A percentile compares a stretch with the other conserved stretches of the same genome.
Conservation (phyloP, 2,888 invertebrate species). For the Fragum sueziense region DNA sequence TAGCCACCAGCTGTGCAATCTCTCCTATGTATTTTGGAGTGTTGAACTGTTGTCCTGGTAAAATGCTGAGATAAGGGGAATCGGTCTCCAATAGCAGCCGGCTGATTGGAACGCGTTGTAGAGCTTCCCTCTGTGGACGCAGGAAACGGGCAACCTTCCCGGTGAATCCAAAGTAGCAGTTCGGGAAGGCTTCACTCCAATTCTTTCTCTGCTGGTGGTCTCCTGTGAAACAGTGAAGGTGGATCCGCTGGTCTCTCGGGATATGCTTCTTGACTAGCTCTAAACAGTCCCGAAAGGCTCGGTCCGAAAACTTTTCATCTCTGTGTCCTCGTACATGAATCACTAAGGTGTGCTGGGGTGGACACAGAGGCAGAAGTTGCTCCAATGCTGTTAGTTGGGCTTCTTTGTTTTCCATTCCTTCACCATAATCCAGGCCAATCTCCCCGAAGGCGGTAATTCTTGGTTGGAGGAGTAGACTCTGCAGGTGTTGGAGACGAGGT, state of each 20-base stretch:
- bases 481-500: not conserved
- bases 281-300: slow-evolving; percentile 3
- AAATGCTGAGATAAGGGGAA: slow-evolving; percentile 18
- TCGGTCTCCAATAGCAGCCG: slow-evolving; percentile 16
- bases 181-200: slow-evolving; percentile 27
- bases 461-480: not conserved
- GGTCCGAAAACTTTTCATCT: not conserved
- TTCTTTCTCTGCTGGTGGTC: not conserved
- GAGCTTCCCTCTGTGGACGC: slow-evolving; percentile 3
- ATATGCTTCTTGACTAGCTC: not conserved
- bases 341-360: not conserved
- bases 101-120: not conserved
- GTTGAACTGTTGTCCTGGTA: slow-evolving; percentile 1
- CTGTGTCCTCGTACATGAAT: slow-evolving; percentile 4
- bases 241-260: slow-evolving; percentile 18
- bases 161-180: slow-evolving; percentile 18
- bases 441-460: slow-evolving; percentile 13
- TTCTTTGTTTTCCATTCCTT: not conserved
- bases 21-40: slow-evolving; percentile 17
- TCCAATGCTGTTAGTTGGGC: slow-evolving; percentile 1
- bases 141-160: not conserved
- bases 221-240: slow-evolving; percentile 19
- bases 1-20: not conserved
- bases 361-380: slow-evolving; percentile 7
- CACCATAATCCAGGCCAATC: slow-evolving; percentile 4